Percentiles rank a stretch among this genome's conserved stretches.
Conservation (phyloP, 2,113 vertebrate species). For the Rallus limicola region DNA sequence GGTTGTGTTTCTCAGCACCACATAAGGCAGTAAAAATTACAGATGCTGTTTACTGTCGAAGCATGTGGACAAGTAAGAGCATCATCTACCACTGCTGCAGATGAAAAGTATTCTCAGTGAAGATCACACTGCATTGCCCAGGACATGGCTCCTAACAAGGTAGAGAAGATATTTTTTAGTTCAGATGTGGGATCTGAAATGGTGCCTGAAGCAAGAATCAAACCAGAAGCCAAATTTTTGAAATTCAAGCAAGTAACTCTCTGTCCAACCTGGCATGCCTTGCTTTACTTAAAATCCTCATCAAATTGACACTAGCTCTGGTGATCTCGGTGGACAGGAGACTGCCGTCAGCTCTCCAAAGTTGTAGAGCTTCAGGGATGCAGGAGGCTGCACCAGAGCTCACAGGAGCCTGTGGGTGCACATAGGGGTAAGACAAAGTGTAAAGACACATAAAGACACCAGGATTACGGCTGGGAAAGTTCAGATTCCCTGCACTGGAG, state of each 20-base stretch:
- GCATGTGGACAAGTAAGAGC: neutral
- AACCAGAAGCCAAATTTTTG: neutral
- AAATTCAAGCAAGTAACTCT: constrained; percentile 27
- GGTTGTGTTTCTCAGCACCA: neutral
- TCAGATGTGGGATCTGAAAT: neutral
- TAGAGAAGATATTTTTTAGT: neutral
- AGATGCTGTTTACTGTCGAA: neutral
- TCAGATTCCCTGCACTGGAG: neutral
- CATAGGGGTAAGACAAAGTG: neutral
- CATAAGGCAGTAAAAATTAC: neutral
- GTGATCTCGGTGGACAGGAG: neutral
- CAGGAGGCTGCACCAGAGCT: neutral
- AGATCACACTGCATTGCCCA: neutral
- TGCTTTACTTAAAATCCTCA: neutral
- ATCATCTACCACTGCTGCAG: neutral
- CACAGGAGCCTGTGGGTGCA: neutral
- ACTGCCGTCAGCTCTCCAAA: neutral
- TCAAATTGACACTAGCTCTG: neutral
- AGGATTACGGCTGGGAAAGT: neutral
- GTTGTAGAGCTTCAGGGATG: neutral
- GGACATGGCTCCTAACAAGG: constrained; percentile 3
- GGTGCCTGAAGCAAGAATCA: constrained; percentile 19
- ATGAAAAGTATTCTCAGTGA: neutral
- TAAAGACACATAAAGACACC: neutral
- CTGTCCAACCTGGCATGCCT: neutral